These are phyloP conservation scores for Aromia moschata DNA, from an alignment of 2,888 invertebrate genomes.

Conservation along the genomic window DNA sequence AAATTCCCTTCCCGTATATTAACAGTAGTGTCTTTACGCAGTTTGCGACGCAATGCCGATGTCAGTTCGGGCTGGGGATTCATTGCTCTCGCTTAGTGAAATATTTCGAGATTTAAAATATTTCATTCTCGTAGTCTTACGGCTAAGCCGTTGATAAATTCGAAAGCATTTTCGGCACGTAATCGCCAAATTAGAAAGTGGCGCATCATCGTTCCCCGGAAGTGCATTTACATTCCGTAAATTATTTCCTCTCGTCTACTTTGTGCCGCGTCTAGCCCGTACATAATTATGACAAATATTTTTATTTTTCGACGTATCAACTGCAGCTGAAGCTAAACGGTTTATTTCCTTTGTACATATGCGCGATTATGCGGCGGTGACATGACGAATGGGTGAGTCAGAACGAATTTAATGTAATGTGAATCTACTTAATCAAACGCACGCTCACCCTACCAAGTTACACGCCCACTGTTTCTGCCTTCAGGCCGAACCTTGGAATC, in stretches of 20 bases:
- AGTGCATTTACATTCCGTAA: constrained; percentile 1
- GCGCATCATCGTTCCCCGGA: neutral
- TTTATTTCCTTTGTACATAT: constrained; percentile 38
- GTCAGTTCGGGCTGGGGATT: too few relatives aligned
- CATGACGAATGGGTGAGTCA: constrained; percentile 36
- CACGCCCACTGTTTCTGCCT: constrained; percentile 22
- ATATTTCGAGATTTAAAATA: too few relatives aligned
- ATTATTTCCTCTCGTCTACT: constrained; percentile 20
- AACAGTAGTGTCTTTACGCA: too few relatives aligned
- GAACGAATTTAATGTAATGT: constrained; percentile 34
- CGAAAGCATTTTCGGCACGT: too few relatives aligned
- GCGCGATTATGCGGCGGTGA: constrained; percentile 29
- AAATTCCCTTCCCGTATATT: too few relatives aligned
- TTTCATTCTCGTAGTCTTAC: too few relatives aligned
- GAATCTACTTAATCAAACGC: constrained; percentile 36
- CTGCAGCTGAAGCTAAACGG: constrained; percentile 32
- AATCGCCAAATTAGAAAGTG: neutral
- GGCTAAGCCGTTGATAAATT: too few relatives aligned
- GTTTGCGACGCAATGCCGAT: too few relatives aligned
- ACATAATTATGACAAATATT: constrained; percentile 40
- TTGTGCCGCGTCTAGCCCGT: constrained; percentile 34
- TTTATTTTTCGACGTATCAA: constrained; percentile 36
- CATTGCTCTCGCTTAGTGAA: too few relatives aligned
- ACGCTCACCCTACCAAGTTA: constrained; percentile 24
- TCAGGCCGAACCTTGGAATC: constrained; percentile 25